Evolutionary conservation across 2,113 vertebrate genomes (phyloP), one percentile per base, ranked within the genome.

Genomic region (Dasyprocta punctata): DNA sequence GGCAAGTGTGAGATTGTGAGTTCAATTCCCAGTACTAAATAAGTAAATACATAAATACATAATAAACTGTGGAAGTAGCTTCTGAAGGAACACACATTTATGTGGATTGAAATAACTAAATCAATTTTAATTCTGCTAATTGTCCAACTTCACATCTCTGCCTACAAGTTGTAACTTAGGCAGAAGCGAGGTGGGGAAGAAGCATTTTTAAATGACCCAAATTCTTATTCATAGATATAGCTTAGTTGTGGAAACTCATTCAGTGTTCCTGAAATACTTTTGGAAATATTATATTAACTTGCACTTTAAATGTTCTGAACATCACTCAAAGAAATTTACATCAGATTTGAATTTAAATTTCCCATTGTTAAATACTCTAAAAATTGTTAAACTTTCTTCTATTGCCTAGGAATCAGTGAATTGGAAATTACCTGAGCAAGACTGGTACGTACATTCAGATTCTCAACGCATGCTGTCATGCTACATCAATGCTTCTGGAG

Each of bases 401-500:
- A 81, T 97, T 91, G 88, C 93, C 75, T 95, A 87, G 85, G 81
- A 98, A 97, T 96, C 96, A 96, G 67, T 97, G 96, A 97, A 19
- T 83, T 98, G 89, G 60, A 98, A 98, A 98, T 95, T 97, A 93
- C 93, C 84, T 88, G 94, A 97, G 81, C 49, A 92, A 95, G 82
- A 88, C 69, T 91, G 88, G 94, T 96, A 36, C 41, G 60, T n/a
- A 7, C 20, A 96, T 97, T 97, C 90, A 92, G 94, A 97, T 65
- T 97, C 93, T 97, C 96, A 98, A 73, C 65, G 93, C 96, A 78
- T 83, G 91, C 97, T 97, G 96, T 97, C 96, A 97, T 96, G 95
- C 86, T 93, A 78, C 8, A 61, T 94, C 98, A 97, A 95, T 89
- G 96, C 97, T 96, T 92, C 95, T 98, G 93, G 89, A 97, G 91